Base-by-base conservation (phyloP, 2,888 invertebrate genomes). In the Lithophane semibrunnea region DNA sequence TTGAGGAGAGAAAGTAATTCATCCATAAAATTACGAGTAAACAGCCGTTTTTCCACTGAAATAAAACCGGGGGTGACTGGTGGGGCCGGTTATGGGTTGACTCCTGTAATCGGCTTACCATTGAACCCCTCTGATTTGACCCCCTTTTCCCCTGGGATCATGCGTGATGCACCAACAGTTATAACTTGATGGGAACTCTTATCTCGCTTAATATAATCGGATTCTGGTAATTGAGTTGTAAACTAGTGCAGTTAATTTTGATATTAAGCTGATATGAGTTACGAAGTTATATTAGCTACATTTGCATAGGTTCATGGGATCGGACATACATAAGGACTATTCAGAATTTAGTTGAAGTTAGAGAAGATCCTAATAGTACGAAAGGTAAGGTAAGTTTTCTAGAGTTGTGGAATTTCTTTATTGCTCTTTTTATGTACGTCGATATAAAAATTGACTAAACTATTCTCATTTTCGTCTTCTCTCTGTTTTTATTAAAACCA, bases 121-220 rank as follows among this genome's bases (percentile, higher is more conserved):
- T 76, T 86, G 86, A 90, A 89, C 93, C 94, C 94, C 94, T 92
- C 92, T 87, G 92, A 91, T 92, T 92, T 91, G 90, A 86, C 68
- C 87, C 86, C 88, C 85, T 89, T 42, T 29, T 90, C 94, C 94
- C 93, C 82, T 73, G 90, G 93, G 94, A 92, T 88, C 90, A 89
- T 89, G 93, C 92, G 92, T 92, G 92, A 93, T 94, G 95, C 95
- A 94, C 93, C 91, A 92, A 90, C 94, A 93, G 94, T 93, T 94
- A 94, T 94, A 93, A 94, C 92, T 94, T 94, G 95, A 96, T 96
- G 95, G 94, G 95, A 95, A 94, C 93, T 92, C 95, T 96, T 96
- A 96, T 96, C 96, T 93, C 90, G 94, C 94, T 95, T 96, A 95
- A 96, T 94, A 93, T 95, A 95, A 96, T 95, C 94, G 93, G 95